These are phyloP conservation scores for Mustela nigripes DNA, from an alignment of 2,113 vertebrate species.

Conservation along the genomic window DNA sequence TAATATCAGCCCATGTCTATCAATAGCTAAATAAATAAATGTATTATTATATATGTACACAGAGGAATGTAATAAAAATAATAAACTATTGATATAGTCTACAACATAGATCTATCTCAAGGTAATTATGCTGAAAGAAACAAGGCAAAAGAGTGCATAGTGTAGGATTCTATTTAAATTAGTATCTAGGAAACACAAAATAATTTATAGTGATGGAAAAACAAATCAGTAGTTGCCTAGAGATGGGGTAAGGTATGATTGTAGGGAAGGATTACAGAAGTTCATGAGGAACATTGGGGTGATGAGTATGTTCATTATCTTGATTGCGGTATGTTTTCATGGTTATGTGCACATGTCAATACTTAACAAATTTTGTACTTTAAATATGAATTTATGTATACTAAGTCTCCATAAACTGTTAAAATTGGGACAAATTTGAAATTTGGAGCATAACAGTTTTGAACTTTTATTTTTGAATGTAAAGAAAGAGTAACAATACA, in stretches of 20 bases:
- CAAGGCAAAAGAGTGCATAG: neutral
- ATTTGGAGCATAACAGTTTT: neutral
- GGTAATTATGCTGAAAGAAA: constrained; percentile 4
- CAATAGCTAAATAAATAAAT: neutral
- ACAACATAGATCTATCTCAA: neutral
- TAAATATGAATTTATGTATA: neutral
- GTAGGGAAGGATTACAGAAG: neutral
- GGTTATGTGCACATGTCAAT: neutral
- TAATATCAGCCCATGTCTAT: neutral
- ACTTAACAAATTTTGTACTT: neutral
- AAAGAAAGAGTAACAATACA: neutral
- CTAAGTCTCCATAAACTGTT: neutral
- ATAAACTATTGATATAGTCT: neutral
- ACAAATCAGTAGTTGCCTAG: neutral
- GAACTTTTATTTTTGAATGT: neutral
- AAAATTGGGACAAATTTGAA: neutral
- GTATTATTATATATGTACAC: neutral
- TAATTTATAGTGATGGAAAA: neutral
- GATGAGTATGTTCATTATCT: neutral
- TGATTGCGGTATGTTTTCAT: neutral
- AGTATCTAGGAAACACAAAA: neutral
- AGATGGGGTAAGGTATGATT: neutral
- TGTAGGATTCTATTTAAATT: neutral
- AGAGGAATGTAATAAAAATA: neutral
- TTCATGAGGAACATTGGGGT: neutral